Evolutionary conservation across 2,797 vertebrate genomes (phyloP).

Genomic region (Macroramphosus scolopax): DNA sequence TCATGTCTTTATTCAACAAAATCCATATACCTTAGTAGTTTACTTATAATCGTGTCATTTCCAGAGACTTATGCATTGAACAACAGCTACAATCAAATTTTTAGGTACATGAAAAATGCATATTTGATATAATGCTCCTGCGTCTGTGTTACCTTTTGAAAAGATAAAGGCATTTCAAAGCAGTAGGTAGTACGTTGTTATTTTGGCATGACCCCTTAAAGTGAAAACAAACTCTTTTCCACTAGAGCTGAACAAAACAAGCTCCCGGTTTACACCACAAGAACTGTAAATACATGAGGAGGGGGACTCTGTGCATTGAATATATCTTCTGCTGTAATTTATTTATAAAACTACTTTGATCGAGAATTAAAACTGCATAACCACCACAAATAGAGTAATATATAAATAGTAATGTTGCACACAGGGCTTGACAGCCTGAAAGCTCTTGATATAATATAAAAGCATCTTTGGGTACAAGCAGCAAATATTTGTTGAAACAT

Average conservation of each 20-base stretch:
- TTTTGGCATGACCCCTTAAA: slow-evolving; percentile 50
- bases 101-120: slow-evolving; percentile 30
- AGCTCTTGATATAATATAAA: slow-evolving; percentile 32
- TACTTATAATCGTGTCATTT: slow-evolving; percentile 46
- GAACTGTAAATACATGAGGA: slow-evolving; percentile 31
- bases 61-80: slow-evolving; percentile 36
- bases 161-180: no score
- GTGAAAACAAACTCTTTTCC: slow-evolving; percentile 21
- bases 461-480: slow-evolving; percentile 37
- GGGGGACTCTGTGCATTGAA: slow-evolving; percentile 26
- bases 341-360: slow-evolving; percentile 28
- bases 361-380: slow-evolving; percentile 30
- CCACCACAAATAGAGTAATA: slow-evolving; percentile 25
- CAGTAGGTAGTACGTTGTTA: slow-evolving; percentile 61
- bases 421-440: no score
- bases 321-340: slow-evolving; percentile 30
- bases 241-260: no score
- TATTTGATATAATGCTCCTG: slow-evolving; percentile 26
- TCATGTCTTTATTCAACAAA: slow-evolving; percentile 54
- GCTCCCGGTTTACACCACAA: slow-evolving; percentile 17
- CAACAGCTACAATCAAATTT: slow-evolving; percentile 40
- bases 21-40: slow-evolving; percentile 49
- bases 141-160: slow-evolving; percentile 22
- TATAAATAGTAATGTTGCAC: slow-evolving; percentile 65
- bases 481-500: slow-evolving; percentile 10